phyloP scores from a whole-genome alignment of 2,797 vertebrate species.

The Acrossocheilus wenchowensis region DNA sequence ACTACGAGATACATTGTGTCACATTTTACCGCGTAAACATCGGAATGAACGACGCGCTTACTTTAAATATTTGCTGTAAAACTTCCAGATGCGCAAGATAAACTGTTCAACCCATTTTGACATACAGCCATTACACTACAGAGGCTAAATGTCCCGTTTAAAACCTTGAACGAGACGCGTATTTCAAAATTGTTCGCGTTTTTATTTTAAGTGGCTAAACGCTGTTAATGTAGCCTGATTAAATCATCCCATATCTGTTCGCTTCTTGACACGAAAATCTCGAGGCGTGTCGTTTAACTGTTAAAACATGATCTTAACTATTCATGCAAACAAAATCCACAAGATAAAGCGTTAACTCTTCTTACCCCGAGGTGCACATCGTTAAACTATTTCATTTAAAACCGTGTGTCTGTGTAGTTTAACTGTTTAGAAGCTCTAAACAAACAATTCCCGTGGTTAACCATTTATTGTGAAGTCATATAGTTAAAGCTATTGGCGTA shows the following conservation, averaged over 20 bases:
- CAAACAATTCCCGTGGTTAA: not conserved
- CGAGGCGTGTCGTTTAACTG: not conserved
- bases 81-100: not conserved
- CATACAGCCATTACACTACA: not conserved
- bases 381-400: not conserved
- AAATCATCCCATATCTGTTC: not conserved
- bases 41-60: not conserved
- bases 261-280: not conserved
- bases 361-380: not conserved
- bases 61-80: not conserved
- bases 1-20: not conserved
- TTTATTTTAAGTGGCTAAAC: not conserved
- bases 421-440: not conserved
- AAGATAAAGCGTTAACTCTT: not conserved
- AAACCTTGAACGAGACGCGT: not conserved
- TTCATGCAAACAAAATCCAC: not conserved
- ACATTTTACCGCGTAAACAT: constrained; percentile 1
- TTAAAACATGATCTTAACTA: not conserved
- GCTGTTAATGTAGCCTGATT: not conserved
- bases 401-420: not conserved
- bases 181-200: not conserved
- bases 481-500: not conserved
- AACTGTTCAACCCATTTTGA: too few species aligned
- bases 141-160: not conserved
- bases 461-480: not conserved